These are phyloP conservation scores for Umimayanthus chanpuru DNA, from an alignment of 92 coral and sea anemone genomes.

Conservation along the genomic window DNA sequence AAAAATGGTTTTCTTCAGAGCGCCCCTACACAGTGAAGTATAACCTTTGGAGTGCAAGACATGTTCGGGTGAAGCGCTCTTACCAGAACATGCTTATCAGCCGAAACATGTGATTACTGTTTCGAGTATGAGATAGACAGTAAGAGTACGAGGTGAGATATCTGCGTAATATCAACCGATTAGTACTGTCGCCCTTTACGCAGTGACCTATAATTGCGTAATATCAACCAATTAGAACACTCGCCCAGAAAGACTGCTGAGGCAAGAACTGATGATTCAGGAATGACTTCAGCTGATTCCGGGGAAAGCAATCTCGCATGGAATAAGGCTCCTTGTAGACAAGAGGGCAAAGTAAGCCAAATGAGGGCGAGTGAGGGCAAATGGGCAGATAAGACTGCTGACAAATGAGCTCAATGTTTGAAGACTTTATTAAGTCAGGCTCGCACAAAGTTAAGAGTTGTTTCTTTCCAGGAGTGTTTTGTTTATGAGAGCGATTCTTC, in stretches of 20 bases:
- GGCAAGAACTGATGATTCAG: neutral
- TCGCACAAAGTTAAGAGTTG: too few species aligned
- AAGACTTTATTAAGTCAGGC: too few species aligned
- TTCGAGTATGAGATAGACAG: neutral
- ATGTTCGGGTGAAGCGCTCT: neutral
- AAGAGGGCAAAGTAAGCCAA: too few species aligned
- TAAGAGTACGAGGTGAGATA: too few species aligned
- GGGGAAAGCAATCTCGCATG: neutral
- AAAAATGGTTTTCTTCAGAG: slow-evolving; percentile 56
- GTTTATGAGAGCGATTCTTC: too few species aligned
- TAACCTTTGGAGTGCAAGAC: neutral
- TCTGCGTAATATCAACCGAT: too few species aligned
- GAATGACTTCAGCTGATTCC: neutral
- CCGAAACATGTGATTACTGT: too few species aligned
- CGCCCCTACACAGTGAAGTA: slow-evolving; percentile 67
- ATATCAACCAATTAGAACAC: too few species aligned
- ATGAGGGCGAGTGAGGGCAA: neutral
- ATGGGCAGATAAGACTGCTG: neutral
- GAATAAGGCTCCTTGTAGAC: neutral
- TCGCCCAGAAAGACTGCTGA: neutral
- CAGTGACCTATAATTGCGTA: too few species aligned
- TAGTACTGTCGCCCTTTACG: neutral
- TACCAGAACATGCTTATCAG: neutral
- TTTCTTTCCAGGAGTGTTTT: too few species aligned
- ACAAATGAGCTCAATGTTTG: too few species aligned